Conservation (phyloP, 2,797 vertebrate genomes). For the Ctenosaura bakeri region DNA sequence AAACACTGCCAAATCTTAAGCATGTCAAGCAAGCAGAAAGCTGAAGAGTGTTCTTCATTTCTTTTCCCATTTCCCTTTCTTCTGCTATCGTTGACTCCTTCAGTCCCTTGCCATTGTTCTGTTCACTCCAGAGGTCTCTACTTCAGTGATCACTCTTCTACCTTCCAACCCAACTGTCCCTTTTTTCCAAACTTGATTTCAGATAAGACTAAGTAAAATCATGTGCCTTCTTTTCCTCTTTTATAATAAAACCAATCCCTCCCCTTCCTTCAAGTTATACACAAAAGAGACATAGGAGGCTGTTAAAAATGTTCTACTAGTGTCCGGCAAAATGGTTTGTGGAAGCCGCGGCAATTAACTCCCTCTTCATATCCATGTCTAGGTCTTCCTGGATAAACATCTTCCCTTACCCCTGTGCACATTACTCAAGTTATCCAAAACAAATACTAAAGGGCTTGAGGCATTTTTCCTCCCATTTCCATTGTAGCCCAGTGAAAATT, state of each 20-base stretch:
- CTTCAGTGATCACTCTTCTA: slow-evolving; percentile 71
- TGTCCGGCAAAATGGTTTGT: slow-evolving; percentile 56
- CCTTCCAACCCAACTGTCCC: slow-evolving; percentile 72
- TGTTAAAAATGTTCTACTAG: slow-evolving; percentile 67
- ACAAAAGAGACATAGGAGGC: slow-evolving; percentile 50
- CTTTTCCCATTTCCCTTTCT: slow-evolving; percentile 72
- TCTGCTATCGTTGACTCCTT: slow-evolving; percentile 66
- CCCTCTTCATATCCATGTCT: slow-evolving; percentile 63
- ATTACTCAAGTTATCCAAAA: slow-evolving; percentile 47
- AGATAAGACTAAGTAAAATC: slow-evolving; percentile 81
- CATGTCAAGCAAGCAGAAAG: slow-evolving; percentile 82
- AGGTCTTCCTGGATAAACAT: slow-evolving; percentile 70
- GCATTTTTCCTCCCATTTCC: slow-evolving; percentile 53
- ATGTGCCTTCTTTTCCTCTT: slow-evolving; percentile 84
- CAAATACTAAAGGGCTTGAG: slow-evolving; percentile 42
- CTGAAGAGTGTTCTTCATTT: slow-evolving; percentile 81
- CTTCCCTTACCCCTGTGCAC: slow-evolving; percentile 54
- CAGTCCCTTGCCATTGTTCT: slow-evolving; percentile 56
- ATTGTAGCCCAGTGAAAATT: slow-evolving; percentile 39
- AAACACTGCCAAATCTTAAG: slow-evolving; percentile 82
- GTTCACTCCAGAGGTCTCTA: slow-evolving; percentile 58
- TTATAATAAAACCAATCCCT: slow-evolving; percentile 75
- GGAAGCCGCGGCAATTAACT: slow-evolving; percentile 40
- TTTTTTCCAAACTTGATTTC: slow-evolving; percentile 78
- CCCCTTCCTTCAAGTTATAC: slow-evolving; percentile 55